These are phyloP conservation scores for Gorsachius goisagi DNA, from an alignment of 2,113 vertebrate species.

Conservation along the genomic window DNA sequence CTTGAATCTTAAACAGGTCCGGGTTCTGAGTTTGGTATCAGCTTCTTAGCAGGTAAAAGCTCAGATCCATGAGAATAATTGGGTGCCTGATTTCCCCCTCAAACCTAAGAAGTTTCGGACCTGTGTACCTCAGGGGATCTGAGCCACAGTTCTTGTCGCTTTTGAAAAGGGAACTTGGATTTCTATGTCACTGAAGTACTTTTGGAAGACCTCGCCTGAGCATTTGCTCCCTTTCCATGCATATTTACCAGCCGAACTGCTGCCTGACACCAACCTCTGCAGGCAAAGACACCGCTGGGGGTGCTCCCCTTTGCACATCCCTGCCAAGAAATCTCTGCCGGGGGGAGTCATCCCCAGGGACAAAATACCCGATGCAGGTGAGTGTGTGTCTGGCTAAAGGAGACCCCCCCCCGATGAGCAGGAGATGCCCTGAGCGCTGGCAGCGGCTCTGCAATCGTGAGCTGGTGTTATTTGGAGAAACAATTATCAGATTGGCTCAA, in stretches of 20 bases:
- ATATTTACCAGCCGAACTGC: rapidly evolving
- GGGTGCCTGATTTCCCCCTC: not conserved
- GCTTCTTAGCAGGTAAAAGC: not conserved
- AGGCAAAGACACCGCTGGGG: not conserved
- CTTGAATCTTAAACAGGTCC: not conserved
- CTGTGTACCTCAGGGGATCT: rapidly evolving
- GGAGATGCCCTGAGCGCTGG: not conserved
- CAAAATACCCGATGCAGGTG: not conserved
- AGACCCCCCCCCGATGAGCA: not conserved
- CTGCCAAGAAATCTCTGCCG: not conserved
- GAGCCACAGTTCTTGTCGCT: not conserved
- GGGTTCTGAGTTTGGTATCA: not conserved
- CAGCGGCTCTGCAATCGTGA: not conserved
- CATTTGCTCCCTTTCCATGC: not conserved
- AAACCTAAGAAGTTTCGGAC: not conserved
- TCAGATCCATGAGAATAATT: not conserved
- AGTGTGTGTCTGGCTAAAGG: rapidly evolving
- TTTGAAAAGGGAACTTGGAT: not conserved
- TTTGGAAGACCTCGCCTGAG: not conserved
- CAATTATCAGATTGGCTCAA: not conserved
- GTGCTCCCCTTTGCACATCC: not conserved
- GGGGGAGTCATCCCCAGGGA: not conserved
- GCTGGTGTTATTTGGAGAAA: not conserved
- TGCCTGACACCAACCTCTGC: not conserved
- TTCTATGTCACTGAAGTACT: not conserved